phyloP scores from a whole-genome alignment of 2,113 vertebrate genomes.

The Ageneiosus marmoratus region DNA sequence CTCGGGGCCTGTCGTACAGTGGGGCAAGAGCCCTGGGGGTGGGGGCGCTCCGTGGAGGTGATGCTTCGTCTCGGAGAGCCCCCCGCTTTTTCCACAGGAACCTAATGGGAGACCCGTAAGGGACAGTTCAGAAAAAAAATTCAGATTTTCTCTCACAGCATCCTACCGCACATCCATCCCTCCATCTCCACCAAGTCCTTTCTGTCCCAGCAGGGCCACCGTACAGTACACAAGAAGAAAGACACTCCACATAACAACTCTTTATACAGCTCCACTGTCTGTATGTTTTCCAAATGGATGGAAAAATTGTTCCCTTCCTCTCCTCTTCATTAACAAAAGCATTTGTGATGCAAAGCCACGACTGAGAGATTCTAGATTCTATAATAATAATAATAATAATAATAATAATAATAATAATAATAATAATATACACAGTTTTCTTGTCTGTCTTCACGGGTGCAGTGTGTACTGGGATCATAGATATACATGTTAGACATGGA shows the following conservation, averaged over 20 bases:
- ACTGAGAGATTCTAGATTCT: too few species aligned
- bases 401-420: constrained; percentile 23
- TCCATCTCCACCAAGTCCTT: constrained; percentile 56
- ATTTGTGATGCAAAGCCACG: not conserved
- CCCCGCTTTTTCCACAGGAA: constrained; percentile 91
- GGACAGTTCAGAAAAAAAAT: constrained; percentile 78
- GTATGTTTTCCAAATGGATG: not conserved
- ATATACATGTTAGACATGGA: not conserved
- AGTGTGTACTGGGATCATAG: not conserved
- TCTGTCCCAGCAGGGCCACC: constrained; percentile 65
- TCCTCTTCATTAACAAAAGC: not conserved
- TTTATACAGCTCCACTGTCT: not conserved
- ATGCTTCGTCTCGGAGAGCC: constrained; percentile 85
- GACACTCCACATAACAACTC: not conserved
- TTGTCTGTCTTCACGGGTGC: constrained; percentile 7
- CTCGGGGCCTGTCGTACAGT: constrained; percentile 80
- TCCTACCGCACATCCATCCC: constrained; percentile 56
- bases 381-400: constrained; percentile 20
- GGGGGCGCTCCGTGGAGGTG: constrained; percentile 84
- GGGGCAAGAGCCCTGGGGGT: constrained; percentile 80
- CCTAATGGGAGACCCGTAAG: constrained; percentile 86
- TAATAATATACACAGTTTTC: constrained; percentile 27
- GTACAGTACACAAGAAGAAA: constrained; percentile 21
- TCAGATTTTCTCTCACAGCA: constrained; percentile 45
- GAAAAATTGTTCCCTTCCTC: not conserved